Base-by-base conservation (phyloP, 2,888 invertebrate genomes). In the Imbricaverruca yamaguchii region DNA sequence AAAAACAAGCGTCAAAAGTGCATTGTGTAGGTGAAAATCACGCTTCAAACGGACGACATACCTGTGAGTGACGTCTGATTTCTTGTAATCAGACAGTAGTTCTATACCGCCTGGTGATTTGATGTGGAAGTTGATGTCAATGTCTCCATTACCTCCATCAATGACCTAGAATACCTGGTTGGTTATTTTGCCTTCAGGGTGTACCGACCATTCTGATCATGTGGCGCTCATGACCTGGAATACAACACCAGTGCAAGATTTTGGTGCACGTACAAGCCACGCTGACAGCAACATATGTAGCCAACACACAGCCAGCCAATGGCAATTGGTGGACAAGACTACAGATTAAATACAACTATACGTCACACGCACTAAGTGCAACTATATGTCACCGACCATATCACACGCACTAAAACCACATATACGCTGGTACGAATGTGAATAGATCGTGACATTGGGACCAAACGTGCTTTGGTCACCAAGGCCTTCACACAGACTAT, bases 81-180 rank as follows among this genome's bases (percentile, higher is more conserved):
- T 93, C 86, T 93, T 92, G 85, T 90, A 91, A 84, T 94, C 93
- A 0, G 91, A 90, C 0, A 92, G 89, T 0, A 93, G 86, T 12
- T 91, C 89, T 78, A 91, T 86, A 0, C 92, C 92, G 4, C 88
- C 89, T 0, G 94, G 93, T 83, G 93, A 92, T 0, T 90, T 87
- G 61, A 95, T 86, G 83, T 92, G 91, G 87, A 95, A 94, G 59
- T 92, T 93, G 61, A 96, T 92, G 86, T 95, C 95, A 84, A 95
- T 87, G 85, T 95, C 94, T 0, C 94, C 93, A 83, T 92, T 92
- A 0, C 92, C 92, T 0, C 95, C 93, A 86, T 95, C 94, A 85
- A 96, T 93, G 0, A 96, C 95, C 91, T 92, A 86, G 55, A 86
- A 39, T 39, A 39, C 39, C 4, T 39, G 39, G 39, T 39, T 39